Evolutionary conservation across 2,888 invertebrate species (phyloP), one percentile per base, ranked within the genome.

Genomic region (Orthosia gracilis): DNA sequence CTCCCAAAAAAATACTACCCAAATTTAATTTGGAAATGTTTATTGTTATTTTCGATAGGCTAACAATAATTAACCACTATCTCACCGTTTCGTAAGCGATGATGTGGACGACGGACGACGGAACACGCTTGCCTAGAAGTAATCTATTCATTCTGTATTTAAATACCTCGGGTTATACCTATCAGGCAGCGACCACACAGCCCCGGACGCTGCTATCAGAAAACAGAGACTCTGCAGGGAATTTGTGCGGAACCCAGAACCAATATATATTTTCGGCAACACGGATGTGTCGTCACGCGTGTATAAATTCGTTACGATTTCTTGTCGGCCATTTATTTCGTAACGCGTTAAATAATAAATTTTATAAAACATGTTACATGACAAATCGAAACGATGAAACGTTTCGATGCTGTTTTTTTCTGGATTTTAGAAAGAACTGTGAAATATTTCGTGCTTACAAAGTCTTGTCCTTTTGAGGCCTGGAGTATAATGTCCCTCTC

Each of bases 271-370:
- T 83, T 82, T 80, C 47, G 15, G 54, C 73, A 85, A 90, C 81
- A 72, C 90, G 90, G 88, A 92, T 90, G 87, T 89, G 80, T 80
- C 89, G 89, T 91, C 89, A 91, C 87, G 91, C 88, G 77, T 87
- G 85, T 89, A 89, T 85, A 85, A 87, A 92, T 92, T 92, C 89
- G 91, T 90, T 91, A 91, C 90, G 90, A 91, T 91, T 90, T 91
- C 89, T 85, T 88, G 88, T 78, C 85, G 76, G 74, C 85, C 86
- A 90, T 92, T 91, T 89, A 85, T 88, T 88, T 88, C 78, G 70
- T 86, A 87, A 88, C 82, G 85, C 89, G 86, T 91, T 83, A 87
- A 91, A 89, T 85, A 64, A 89, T 85, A 76, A 78, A 81, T 73
- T 68, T 75, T 74, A 78, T 62, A 49, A 82, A 85, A 76, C 47